Evolutionary conservation across 2,888 invertebrate species (phyloP), one percentile per base, ranked within the genome.

Genomic region (Megalurothrips usitatus): DNA sequence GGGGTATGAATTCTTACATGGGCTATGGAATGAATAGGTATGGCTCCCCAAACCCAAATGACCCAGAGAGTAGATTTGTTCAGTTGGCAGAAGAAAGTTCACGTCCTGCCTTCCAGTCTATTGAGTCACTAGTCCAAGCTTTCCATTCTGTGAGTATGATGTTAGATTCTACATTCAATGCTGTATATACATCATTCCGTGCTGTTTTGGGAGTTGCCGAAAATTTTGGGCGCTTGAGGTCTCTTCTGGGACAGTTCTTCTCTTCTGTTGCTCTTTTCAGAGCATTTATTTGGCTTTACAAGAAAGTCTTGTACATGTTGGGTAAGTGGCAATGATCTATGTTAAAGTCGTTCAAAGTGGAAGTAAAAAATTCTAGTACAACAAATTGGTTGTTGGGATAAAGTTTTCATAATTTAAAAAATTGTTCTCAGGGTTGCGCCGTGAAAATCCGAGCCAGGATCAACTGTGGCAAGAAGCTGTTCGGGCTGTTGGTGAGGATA

Each of bases 201-300:
- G 98, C 99, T 80, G 95, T 99, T 83, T 89, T 99, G 80, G 96
- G 97, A 82, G 97, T 99, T 1, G 98, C 98, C 11, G 98, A 99
- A 84, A 98, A 98, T 88, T 94, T 99, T 86, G 94, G 95, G 6
- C 90, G 94, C 79, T 88, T 98, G 82, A 91, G 94, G 82, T 91
- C 92, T 6, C 92, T 97, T 84, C 93, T 99, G 85, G 92, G 93
- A 0, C 95, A 96, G 85, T 91, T 98, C 84, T 93, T 97, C 91
- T 94, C 96, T 80, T 93, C 96, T 0, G 91, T 98, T 85, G 94
- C 96, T 10, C 89, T 97, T 52, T 90, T 97, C 79, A 89, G 95
- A 83, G 91, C 93, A 26, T 85, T 97, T 6, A 92, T 92, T 84
- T 96, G 96, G 94, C 88, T 96, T 43, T 93, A 94, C 84, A 91